Conservation (phyloP, 2,113 vertebrate genomes). For the Toxotes chatareus region DNA sequence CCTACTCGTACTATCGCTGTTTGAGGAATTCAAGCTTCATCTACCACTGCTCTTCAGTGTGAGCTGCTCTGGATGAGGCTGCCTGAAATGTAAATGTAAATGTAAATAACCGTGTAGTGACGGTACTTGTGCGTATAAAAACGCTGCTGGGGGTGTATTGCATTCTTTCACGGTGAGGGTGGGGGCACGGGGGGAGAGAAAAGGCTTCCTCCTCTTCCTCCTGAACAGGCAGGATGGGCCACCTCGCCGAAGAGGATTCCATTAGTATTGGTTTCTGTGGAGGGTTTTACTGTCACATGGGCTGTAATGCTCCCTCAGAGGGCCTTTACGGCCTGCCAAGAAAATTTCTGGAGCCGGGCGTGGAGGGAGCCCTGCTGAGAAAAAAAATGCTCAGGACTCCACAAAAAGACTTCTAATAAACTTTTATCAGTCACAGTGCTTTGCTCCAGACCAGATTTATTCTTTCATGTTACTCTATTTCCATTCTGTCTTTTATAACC, state of each 20-base stretch:
- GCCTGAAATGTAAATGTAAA: constrained; percentile 63
- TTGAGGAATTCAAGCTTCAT: constrained; percentile 37
- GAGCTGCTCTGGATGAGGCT: neutral
- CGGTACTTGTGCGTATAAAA: constrained; percentile 43
- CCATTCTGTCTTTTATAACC: constrained; percentile 29
- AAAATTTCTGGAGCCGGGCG: constrained; percentile 49
- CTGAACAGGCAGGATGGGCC: constrained; percentile 58
- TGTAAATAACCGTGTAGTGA: constrained; percentile 53
- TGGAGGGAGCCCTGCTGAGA: constrained; percentile 53
- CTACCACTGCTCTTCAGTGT: neutral
- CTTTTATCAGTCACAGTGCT: constrained; percentile 67
- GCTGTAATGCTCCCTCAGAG: constrained; percentile 52
- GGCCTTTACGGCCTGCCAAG: constrained; percentile 61
- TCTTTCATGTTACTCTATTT: constrained; percentile 46
- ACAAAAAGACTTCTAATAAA: constrained; percentile 68
- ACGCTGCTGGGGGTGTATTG: constrained; percentile 48
- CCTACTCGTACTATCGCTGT: constrained; percentile 5
- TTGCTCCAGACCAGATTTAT: constrained; percentile 38
- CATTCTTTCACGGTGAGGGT: constrained; percentile 30
- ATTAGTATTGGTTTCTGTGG: constrained; percentile 62
- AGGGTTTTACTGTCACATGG: constrained; percentile 67
- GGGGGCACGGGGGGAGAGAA: neutral
- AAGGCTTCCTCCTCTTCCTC: constrained; percentile 44
- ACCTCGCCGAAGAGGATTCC: constrained; percentile 60
- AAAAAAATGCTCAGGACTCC: constrained; percentile 24